Evolutionary conservation across 2,888 invertebrate species (phyloP), one percentile per base, ranked within the genome.

Genomic region (Muschampia plurimacula): DNA sequence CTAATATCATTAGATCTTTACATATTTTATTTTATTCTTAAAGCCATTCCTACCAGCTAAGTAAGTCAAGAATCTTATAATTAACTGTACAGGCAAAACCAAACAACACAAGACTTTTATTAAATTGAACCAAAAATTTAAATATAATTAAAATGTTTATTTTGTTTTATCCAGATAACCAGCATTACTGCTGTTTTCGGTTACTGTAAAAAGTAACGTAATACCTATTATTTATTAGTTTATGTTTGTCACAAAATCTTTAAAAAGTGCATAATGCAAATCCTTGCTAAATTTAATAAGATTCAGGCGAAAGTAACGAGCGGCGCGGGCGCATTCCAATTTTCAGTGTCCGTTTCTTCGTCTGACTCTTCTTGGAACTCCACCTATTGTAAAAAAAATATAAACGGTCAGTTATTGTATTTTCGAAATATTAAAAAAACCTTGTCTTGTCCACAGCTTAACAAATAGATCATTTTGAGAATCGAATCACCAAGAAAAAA

Each of bases 321-420:
- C 1, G 93, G 92, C 4, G 92, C 88, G 0, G 91, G 91, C 1
- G 88, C 77, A 28, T 88, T 82, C 90, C 91, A 93, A 55, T 88
- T 86, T 52, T 89, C 91, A 6, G 75, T 78, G 0, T 90, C 90
- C n/a, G 82, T 76, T 72, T 92, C 92, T 62, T 92, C 92, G 60
- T 93, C 93, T 0, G 93, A 92, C 66, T 92, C 93, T 15, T 89
- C 89, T 12, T 86, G 88, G 76, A 94, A 94, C 32, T 86, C 84
- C n/a, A 92, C 93, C 93, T 93, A 84, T 46, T 46, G 9, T 2
- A 36, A 55, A 39, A 5, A 52, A 69, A 46, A 57, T 49, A 66
- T 22, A 22, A 22, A 22, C 22, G 22, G 22, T 22, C 1, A 22
- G 22, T 22, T 22, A 22, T 22, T 22, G 22, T 22, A 22, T 22